Conservation (phyloP, 2,797 vertebrate genomes). For the Pseudotriccus pelzelni region DNA sequence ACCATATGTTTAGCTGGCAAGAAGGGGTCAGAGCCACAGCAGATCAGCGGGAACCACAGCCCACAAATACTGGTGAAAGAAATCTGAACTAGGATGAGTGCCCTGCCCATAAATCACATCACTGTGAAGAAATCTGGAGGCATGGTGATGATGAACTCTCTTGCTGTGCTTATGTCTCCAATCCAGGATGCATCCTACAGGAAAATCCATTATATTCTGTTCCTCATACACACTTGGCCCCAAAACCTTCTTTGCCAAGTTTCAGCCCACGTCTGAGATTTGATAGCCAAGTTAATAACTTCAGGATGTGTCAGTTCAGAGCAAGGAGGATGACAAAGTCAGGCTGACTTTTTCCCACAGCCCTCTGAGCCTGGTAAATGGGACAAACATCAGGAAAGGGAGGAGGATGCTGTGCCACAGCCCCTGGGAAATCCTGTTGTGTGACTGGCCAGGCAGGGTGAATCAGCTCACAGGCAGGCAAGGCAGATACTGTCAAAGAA, state of each 20-base stretch:
- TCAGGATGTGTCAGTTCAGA: background rate
- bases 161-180: background rate
- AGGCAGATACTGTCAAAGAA: background rate
- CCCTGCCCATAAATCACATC: background rate
- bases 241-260: constrained; percentile 24
- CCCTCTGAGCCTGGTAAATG: background rate
- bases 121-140: background rate
- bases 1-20: background rate
- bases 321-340: background rate
- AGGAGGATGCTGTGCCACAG: background rate
- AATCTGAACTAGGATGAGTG: background rate
- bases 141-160: background rate
- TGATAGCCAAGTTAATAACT: constrained; percentile 21
- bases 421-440: background rate
- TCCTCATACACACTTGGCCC: background rate
- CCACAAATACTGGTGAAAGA: background rate
- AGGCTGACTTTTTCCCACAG: constrained; percentile 12
- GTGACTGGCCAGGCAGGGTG: background rate
- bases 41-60: background rate
- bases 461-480: background rate
- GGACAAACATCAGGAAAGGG: background rate
- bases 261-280: constrained; percentile 49
- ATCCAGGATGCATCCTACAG: background rate
- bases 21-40: background rate
- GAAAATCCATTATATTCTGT: background rate